These are phyloP conservation scores for Crocidura indochinensis DNA, from an alignment of 2,797 vertebrate species.

Conservation along the genomic window DNA sequence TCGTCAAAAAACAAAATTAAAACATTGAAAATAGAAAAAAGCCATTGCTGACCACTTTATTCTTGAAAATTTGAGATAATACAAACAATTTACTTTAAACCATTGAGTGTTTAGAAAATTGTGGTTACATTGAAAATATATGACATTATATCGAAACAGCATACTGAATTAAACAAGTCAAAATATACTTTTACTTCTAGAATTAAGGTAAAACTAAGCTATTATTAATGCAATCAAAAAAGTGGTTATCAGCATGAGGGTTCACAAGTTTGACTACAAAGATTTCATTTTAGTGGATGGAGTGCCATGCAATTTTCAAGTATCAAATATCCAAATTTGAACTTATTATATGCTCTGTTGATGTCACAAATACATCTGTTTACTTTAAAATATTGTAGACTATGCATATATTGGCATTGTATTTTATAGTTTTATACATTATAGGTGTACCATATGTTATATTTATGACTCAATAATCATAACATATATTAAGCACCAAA, in stretches of 20 bases:
- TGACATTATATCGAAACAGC: background rate
- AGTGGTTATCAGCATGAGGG: background rate
- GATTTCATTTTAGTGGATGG: background rate
- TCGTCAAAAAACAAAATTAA: no score
- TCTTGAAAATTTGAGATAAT: no score
- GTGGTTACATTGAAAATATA: background rate
- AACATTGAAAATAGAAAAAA: no score
- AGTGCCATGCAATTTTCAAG: background rate
- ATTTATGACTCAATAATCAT: constrained; percentile 31
- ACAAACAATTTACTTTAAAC: background rate
- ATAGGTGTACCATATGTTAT: background rate
- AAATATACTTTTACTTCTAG: background rate
- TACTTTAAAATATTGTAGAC: no score
- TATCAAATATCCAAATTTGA: background rate
- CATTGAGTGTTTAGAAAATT: background rate
- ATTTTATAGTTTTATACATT: no score
- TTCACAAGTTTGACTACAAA: background rate
- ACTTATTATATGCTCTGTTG: background rate
- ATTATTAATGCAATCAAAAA: background rate
- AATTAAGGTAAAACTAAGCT: background rate
- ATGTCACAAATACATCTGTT: background rate
- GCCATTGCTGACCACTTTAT: no score
- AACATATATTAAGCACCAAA: constrained; percentile 75
- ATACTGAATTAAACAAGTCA: background rate
- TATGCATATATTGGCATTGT: no score